Conservation (phyloP, 2,888 invertebrate species). For the Pantelozetes paolii region DNA sequence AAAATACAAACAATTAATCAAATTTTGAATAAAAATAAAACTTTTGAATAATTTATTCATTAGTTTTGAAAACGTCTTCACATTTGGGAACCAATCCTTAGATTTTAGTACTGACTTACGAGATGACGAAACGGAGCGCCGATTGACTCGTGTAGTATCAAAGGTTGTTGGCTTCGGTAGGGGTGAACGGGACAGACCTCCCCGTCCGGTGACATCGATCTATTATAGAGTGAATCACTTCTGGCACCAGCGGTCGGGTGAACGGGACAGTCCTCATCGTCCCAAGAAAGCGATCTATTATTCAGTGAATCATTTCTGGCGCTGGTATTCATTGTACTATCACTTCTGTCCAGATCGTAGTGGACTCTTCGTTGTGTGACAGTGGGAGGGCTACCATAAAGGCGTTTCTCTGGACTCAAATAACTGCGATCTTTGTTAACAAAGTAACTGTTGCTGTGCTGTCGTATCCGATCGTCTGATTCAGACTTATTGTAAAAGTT, state of each 20-base stretch:
- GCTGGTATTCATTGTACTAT: background rate
- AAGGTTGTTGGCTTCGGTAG: background rate
- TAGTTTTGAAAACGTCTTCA: too few relatives aligned
- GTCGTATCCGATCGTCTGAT: background rate
- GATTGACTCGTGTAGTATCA: conserved; percentile 3
- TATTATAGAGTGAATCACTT: background rate
- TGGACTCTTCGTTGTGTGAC: background rate
- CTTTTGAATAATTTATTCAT: too few relatives aligned
- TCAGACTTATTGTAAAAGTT: background rate
- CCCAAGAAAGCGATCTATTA: background rate
- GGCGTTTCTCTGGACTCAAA: background rate
- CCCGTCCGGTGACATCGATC: background rate
- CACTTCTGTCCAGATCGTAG: background rate
- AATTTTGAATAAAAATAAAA: too few relatives aligned
- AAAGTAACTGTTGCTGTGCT: conserved; percentile 23
- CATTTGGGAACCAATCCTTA: background rate
- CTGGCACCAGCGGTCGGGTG: background rate
- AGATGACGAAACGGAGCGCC: conserved; percentile 13
- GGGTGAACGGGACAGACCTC: conserved; percentile 1
- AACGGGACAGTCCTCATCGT: background rate
- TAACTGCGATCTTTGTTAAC: background rate
- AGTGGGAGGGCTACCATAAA: background rate
- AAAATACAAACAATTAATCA: too few relatives aligned
- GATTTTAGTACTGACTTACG: background rate
- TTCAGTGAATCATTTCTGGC: background rate